Evolutionary conservation across 2,888 invertebrate genomes (phyloP), one percentile per base, ranked within the genome.

Genomic region (Acanthosepion esculentum): DNA sequence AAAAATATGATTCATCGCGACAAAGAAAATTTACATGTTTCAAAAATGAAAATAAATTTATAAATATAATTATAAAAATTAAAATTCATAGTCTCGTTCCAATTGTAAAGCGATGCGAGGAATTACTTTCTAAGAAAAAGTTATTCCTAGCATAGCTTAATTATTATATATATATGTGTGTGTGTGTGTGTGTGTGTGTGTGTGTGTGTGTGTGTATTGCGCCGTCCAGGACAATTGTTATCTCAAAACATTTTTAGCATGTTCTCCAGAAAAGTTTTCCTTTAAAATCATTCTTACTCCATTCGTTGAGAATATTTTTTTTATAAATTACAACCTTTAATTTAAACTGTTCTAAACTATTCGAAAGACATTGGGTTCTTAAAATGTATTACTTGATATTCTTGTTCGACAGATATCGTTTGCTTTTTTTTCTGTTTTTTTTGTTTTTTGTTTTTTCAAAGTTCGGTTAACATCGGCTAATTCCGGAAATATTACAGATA

Each of bases 401-500:
- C 15, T 78, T 78, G n/a, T 33, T 4, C 78, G 78, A 78, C 4
- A 78, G n/a, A n/a, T 59, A 59, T 59, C 23, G 6, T 59, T 18
- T 20, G 2, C 4, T 15, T 53, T 53, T 0, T 41, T 41, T 41
- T 41, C 41, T 0, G 2, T 53, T 26, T 23, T 26, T 26, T 64
- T 26, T 23, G 6, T 26, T 64, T 7, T 8, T 64, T 64, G 6
- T 15, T 78, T 78, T 78, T 78, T 15, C 0, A 78, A 78, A 33
- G 33, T 78, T 78, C n/a, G 78, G 78, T 78, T 78, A 78, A 78
- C 78, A 78, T n/a, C 78, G 78, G 78, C 78, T 78, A 15, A 78
- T 78, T 78, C 78, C n/a, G n/a, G n/a, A 78, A 78, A n/a, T 33
- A 78, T 78, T 78, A 78, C 78, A 78, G n/a, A 78, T 78, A 78